Conservation (phyloP, 2,888 invertebrate species). For the Brenthis ino region DNA sequence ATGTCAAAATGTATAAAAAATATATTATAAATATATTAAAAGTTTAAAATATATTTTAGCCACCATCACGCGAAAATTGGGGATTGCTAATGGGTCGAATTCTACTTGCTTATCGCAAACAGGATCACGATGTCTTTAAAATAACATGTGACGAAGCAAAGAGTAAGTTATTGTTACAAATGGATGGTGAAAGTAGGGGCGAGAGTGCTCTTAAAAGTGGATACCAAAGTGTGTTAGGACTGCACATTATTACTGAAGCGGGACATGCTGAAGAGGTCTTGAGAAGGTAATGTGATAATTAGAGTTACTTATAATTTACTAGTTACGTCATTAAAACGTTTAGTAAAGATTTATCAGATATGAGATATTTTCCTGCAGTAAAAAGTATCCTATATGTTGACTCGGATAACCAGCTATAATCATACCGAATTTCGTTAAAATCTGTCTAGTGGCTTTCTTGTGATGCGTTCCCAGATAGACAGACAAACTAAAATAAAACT, state of each 20-base stretch:
- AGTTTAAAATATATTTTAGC: too few relatives aligned
- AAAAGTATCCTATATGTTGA: too few relatives aligned
- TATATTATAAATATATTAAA: too few relatives aligned
- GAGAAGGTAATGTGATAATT: conserved; percentile 51
- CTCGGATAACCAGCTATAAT: too few relatives aligned
- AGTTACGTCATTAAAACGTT: too few relatives aligned
- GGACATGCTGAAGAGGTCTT: conserved; percentile 64
- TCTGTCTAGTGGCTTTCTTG: too few relatives aligned
- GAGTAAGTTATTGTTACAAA: conserved; percentile 57
- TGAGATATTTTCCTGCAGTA: too few relatives aligned
- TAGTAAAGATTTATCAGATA: too few relatives aligned
- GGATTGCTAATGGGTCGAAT: conserved; percentile 88
- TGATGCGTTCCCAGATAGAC: too few relatives aligned
- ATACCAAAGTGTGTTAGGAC: conserved; percentile 70
- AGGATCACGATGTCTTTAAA: conserved; percentile 60
- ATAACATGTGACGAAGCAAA: conserved; percentile 69
- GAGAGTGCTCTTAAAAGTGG: conserved; percentile 71
- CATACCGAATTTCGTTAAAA: too few relatives aligned
- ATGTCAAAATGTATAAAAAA: too few relatives aligned
- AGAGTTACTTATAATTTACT: not conserved
- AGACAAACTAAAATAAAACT: too few relatives aligned
- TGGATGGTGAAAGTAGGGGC: conserved; percentile 68
- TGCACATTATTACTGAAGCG: conserved; percentile 73
- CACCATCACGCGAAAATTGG: conserved; percentile 84
- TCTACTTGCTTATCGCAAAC: conserved; percentile 81